Conservation (phyloP, 2,888 invertebrate genomes). For the Heteromurus nitidus region DNA sequence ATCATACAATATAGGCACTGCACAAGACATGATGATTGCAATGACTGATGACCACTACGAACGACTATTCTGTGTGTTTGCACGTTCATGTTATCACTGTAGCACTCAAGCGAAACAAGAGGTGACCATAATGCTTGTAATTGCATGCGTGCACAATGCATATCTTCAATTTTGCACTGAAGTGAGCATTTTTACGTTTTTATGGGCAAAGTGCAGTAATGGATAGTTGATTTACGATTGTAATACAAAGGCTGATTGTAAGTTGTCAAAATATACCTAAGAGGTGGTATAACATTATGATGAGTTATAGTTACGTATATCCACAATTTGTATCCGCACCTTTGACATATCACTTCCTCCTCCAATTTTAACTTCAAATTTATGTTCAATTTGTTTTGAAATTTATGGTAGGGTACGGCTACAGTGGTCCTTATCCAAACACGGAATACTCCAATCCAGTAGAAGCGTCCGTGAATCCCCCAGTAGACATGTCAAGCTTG, state of each 20-base stretch:
- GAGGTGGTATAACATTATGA: background rate
- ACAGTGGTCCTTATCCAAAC: slow-evolving; percentile 65
- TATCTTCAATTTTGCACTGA: no score
- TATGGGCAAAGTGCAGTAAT: background rate
- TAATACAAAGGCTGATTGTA: background rate
- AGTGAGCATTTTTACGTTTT: background rate
- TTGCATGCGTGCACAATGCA: no score
- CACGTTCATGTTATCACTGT: no score
- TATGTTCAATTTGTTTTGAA: background rate
- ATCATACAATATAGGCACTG: no score
- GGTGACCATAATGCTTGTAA: no score
- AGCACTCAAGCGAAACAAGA: no score
- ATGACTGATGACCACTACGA: no score
- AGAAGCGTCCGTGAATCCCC: slow-evolving; percentile 26
- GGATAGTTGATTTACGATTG: background rate
- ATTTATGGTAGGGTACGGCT: slow-evolving; percentile 56
- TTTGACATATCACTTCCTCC: no score
- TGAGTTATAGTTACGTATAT: background rate
- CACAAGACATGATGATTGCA: no score
- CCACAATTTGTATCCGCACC: no score
- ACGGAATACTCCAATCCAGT: slow-evolving; percentile 61
- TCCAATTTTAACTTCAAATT: no score
- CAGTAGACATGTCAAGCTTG: background rate
- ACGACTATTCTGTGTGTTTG: no score
- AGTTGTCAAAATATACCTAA: background rate